Evolutionary conservation across 2,113 vertebrate genomes (phyloP).

Genomic region (Perognathus longimembris): DNA sequence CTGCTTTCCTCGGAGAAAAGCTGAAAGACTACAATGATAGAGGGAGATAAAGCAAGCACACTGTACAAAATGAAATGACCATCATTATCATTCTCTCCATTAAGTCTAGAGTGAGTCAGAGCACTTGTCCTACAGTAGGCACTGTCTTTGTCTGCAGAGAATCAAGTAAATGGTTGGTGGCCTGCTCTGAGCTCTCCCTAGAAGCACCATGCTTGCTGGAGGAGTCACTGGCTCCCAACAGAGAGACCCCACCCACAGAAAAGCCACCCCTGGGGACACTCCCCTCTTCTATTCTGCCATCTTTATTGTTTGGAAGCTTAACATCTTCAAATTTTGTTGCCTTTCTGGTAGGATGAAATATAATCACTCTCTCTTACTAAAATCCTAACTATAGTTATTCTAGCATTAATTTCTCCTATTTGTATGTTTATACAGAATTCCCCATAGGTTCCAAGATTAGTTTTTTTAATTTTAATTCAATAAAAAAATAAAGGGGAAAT

Average conservation of each 20-base stretch:
- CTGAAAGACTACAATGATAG: neutral
- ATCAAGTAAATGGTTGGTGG: too few species aligned
- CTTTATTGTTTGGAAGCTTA: neutral
- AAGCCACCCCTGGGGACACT: neutral
- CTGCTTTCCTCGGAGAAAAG: neutral
- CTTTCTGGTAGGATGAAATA: neutral
- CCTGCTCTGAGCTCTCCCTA: neutral
- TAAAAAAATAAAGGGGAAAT: neutral
- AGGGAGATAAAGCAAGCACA: neutral
- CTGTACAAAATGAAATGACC: neutral
- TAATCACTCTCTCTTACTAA: neutral
- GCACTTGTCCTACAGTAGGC: neutral
- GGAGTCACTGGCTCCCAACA: too few species aligned
- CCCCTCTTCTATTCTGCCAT: neutral
- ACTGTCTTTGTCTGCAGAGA: neutral
- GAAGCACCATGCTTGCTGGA: too few species aligned
- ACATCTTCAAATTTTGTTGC: neutral
- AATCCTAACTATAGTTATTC: neutral
- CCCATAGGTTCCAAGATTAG: neutral
- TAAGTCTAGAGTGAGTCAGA: neutral
- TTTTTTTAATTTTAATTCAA: conserved; percentile 12
- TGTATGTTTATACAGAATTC: conserved; percentile 8
- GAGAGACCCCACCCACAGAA: neutral
- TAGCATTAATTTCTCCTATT: neutral
- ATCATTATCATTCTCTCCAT: neutral